Percentiles rank a stretch among this genome's conserved stretches.
These are phyloP conservation scores for Gobionotothen gibberifrons DNA, from an alignment of 2,797 vertebrate genomes.

Conservation along the genomic window DNA sequence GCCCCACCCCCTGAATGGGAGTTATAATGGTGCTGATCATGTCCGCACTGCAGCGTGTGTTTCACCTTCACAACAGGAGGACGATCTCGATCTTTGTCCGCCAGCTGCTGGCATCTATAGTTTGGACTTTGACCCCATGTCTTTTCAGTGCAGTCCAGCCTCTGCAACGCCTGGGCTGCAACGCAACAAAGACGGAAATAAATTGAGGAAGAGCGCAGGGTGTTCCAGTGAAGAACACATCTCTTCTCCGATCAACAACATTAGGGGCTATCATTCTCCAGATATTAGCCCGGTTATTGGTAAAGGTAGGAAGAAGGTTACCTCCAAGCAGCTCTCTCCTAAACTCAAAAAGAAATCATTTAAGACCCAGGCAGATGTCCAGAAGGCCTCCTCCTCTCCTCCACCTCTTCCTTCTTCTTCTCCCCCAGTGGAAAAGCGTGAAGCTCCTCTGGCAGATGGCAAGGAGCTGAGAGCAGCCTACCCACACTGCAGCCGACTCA, in stretches of 20 bases:
- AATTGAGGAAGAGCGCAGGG: constrained; percentile 83
- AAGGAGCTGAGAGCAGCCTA: constrained; percentile 82
- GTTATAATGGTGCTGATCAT: constrained; percentile 80
- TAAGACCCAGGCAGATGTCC: constrained; percentile 81
- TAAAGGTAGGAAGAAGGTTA: constrained; percentile 77
- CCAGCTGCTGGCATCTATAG: constrained; percentile 91
- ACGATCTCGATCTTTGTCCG: constrained; percentile 88
- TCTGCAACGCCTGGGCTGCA: constrained; percentile 55
- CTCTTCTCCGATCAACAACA: constrained; percentile 88
- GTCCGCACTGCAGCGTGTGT: constrained; percentile 64
- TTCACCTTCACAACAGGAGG: constrained; percentile 80
- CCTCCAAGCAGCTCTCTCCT: constrained; percentile 84
- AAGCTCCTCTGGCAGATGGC: constrained; percentile 76
- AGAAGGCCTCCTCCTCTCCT: constrained; percentile 78
- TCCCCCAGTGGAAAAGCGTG: constrained; percentile 74
- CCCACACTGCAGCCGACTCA: constrained; percentile 78
- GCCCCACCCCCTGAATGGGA: constrained; percentile 81
- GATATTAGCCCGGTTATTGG: constrained; percentile 78
- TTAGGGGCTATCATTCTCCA: constrained; percentile 85
- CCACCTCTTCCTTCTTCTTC: constrained; percentile 74
- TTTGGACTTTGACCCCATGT: constrained; percentile 97
- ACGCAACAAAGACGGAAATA: constrained; percentile 74
- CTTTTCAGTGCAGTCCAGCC: constrained; percentile 90
- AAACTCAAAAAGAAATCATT: constrained; percentile 85
- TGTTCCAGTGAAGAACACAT: constrained; percentile 87